Percentiles rank a stretch among this genome's conserved stretches.
Conservation (phyloP, 2,113 vertebrate genomes). For the Girardinichthys multiradiatus region DNA sequence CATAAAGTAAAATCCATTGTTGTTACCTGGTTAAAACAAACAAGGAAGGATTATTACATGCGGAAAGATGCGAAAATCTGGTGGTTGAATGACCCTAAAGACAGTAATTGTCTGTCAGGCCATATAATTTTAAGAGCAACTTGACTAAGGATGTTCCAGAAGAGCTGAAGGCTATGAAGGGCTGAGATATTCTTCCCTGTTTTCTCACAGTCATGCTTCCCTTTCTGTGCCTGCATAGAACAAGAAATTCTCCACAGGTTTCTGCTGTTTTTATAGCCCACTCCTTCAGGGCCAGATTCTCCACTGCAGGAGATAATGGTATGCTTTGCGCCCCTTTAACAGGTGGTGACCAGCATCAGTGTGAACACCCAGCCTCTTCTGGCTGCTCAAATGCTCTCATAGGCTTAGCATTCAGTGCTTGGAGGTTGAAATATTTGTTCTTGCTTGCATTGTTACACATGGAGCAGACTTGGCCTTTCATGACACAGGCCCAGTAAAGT, state of each 20-base stretch:
- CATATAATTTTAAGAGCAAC: slow-evolving; percentile 68
- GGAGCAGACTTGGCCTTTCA: slow-evolving; percentile 49
- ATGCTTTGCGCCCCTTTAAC: slow-evolving; percentile 74
- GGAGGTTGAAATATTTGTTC: slow-evolving; percentile 16
- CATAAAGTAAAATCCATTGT: slow-evolving; percentile 25
- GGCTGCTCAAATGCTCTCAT: slow-evolving; percentile 26
- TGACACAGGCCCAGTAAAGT: slow-evolving; percentile 70
- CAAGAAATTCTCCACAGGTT: slow-evolving; percentile 57
- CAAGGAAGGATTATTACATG: slow-evolving; percentile 26
- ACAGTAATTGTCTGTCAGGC: slow-evolving; percentile 65
- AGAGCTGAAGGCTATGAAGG: slow-evolving; percentile 62
- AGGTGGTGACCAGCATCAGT: slow-evolving; percentile 74
- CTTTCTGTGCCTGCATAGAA: slow-evolving; percentile 45
- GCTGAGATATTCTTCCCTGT: slow-evolving; percentile 54
- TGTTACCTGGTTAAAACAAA: slow-evolving; percentile 23
- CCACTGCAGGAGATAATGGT: slow-evolving; percentile 78
- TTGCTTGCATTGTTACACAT: slow-evolving; percentile 50
- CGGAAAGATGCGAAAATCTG: slow-evolving; percentile 23
- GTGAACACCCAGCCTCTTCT: slow-evolving; percentile 69
- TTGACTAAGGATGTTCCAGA: slow-evolving; percentile 40
- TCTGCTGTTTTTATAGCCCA: slow-evolving; percentile 73
- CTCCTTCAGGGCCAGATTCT: slow-evolving; percentile 80
- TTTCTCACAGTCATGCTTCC: slow-evolving; percentile 58
- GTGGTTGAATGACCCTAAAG: slow-evolving; percentile 66
- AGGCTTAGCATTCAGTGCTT: slow-evolving; percentile 20